A percentile compares a stretch with the other conserved stretches of the same genome.
These are phyloP conservation scores for Eubucco bourcierii DNA, from an alignment of 2,113 vertebrate genomes.

Conservation along the genomic window DNA sequence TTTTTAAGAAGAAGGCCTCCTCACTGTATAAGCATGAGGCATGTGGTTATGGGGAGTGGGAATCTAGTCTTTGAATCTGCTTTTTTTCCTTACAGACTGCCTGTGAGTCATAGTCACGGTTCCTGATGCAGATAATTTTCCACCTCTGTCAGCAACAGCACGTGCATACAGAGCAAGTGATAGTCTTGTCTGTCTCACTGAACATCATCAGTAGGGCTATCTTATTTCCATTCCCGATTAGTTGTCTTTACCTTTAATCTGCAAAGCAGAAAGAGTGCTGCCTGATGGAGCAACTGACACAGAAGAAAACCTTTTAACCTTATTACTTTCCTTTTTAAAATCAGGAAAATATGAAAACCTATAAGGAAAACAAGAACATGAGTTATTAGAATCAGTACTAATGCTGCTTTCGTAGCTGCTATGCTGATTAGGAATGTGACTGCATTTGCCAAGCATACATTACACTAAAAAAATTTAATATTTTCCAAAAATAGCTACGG, in stretches of 20 bases:
- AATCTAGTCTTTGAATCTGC: neutral
- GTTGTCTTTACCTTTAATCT: neutral
- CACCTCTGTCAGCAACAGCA: neutral
- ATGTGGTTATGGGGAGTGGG: neutral
- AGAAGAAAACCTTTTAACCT: neutral
- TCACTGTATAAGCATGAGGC: neutral
- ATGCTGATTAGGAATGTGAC: neutral
- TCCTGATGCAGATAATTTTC: neutral
- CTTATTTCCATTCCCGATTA: constrained; percentile 12
- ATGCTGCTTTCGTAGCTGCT: neutral
- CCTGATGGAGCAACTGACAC: neutral
- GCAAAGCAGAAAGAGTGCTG: neutral
- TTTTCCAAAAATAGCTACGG: neutral
- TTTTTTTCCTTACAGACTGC: neutral
- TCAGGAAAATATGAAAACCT: neutral
- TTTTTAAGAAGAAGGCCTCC: neutral
- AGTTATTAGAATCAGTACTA: neutral
- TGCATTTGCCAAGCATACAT: neutral
- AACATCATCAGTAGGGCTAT: neutral
- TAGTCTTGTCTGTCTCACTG: neutral
- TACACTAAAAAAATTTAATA: rapidly evolving
- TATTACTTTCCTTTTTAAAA: neutral
- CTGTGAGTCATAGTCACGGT: neutral
- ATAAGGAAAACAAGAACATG: neutral
- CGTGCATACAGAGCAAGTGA: neutral